Percentiles rank a stretch among this genome's conserved stretches.
Evolutionary conservation across 2,797 vertebrate species (phyloP).

Genomic region (Botia almorhae): DNA sequence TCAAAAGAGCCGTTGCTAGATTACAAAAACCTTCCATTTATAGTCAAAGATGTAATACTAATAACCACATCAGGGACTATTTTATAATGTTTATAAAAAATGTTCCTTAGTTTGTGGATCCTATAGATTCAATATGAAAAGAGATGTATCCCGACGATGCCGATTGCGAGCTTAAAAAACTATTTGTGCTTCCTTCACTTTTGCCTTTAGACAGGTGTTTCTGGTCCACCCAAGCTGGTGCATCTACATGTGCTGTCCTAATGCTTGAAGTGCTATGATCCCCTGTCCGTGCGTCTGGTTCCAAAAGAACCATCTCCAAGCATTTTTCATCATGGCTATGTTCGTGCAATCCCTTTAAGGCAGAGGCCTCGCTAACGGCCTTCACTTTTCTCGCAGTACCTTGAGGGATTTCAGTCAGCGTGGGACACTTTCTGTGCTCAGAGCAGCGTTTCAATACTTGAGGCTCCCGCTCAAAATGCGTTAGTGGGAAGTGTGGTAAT

Average conservation of each 20-base stretch:
- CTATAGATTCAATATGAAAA: constrained; percentile 85
- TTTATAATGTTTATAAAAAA: constrained; percentile 51
- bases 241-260: constrained; percentile 65
- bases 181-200: constrained; percentile 84
- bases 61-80: constrained; percentile 51
- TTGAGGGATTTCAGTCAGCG: constrained; percentile 53
- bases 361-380: constrained; percentile 49
- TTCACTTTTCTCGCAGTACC: constrained; percentile 13
- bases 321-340: constrained; percentile 58
- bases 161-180: constrained; percentile 87
- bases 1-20: constrained; percentile 13
- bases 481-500: constrained; percentile 82
- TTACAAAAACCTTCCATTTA: constrained; percentile 60
- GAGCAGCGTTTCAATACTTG: constrained; percentile 79
- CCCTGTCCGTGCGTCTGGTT: constrained; percentile 55
- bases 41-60: constrained; percentile 37
- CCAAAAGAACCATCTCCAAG: constrained; percentile 58
- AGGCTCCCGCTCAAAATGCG: constrained; percentile 87
- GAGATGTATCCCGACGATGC: constrained; percentile 85
- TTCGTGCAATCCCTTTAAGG: constrained; percentile 61
- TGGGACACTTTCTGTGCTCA: constrained; percentile 68
- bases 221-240: constrained; percentile 73
- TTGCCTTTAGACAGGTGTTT: constrained; percentile 74
- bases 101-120: constrained; percentile 78
- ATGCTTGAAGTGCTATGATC: constrained; percentile 58